Evolutionary conservation across 2,113 vertebrate species (phyloP), one percentile per base, ranked within the genome.

Genomic region (Motacilla alba): DNA sequence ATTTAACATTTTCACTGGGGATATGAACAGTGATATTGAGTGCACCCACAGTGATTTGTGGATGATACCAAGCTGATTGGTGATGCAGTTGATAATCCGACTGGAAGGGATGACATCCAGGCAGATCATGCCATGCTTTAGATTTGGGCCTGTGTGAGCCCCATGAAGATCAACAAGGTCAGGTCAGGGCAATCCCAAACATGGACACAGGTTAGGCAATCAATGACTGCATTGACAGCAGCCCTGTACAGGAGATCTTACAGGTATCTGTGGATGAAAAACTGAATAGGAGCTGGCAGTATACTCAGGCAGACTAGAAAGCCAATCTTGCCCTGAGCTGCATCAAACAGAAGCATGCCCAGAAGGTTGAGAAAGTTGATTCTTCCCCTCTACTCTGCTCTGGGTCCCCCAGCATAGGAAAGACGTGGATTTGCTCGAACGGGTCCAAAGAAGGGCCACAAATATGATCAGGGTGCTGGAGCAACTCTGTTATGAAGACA

Each of bases 201-300:
- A 72, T 0, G 0, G 5, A n/a, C 27, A 30, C 27, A 82, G 23
- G 17, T 35, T 60, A n/a, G 30, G 35, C 1, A 16, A n/a, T 39
- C 1, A 16, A n/a, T 39, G 64, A 82, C 13, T 49, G 15, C 24
- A n/a, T 12, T 60, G 35, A 44, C 6, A 76, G 17, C 8, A 70
- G 30, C 62, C 26, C n/a, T 64, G 22, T 1, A 4, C 7, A 75
- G 66, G 15, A 67, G 43, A 72, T 20, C 22, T 55, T 47, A 2
- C 11, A 13, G 15, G 6, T 46, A 39, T 28, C 28, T 22, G 19
- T 46, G 47, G 28, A 23, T 62, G 24, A 70, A 62, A 53, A 87
- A 24, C n/a, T n/a, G n/a, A 53, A 13, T 24, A 62, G 53, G 41
- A 70, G 10, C 47, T 39, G 41, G 15, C n/a, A 55, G 17, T 30